Evolutionary conservation across 2,113 vertebrate genomes (phyloP).

Genomic region (Onychostruthus taczanowskii): DNA sequence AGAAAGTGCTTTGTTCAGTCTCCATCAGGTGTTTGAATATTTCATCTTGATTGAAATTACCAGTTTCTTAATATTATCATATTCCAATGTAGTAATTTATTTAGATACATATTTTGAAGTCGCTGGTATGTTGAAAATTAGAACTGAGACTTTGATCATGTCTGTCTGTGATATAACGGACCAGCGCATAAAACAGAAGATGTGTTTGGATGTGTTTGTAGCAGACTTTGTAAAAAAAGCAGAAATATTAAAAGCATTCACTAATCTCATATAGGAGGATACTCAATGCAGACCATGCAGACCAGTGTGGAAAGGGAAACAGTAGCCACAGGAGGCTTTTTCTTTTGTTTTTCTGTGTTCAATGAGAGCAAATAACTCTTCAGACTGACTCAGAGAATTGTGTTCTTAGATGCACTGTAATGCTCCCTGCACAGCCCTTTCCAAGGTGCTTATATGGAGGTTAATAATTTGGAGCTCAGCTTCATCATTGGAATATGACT

Average conservation of each 20-base stretch:
- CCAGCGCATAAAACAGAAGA: neutral
- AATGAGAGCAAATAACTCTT: neutral
- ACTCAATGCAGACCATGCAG: neutral
- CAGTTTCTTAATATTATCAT: neutral
- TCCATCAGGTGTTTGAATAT: neutral
- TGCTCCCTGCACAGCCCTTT: neutral
- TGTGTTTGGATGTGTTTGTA: neutral
- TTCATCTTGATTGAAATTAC: neutral
- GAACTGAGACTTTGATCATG: neutral
- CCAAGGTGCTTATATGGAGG: neutral
- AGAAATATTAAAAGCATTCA: neutral
- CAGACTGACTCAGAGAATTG: neutral
- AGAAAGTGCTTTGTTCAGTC: neutral
- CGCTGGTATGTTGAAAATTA: neutral
- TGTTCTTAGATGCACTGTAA: neutral
- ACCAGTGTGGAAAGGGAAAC: neutral
- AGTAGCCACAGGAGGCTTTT: neutral
- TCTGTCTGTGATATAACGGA: neutral
- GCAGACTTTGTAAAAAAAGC: neutral
- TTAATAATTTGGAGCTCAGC: neutral
- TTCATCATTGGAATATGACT: neutral
- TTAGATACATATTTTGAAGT: neutral
- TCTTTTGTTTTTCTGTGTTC: neutral
- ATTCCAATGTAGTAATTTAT: neutral
- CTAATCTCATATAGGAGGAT: neutral